Conservation (phyloP, 2,113 vertebrate species). For the Nycticorax nycticorax region DNA sequence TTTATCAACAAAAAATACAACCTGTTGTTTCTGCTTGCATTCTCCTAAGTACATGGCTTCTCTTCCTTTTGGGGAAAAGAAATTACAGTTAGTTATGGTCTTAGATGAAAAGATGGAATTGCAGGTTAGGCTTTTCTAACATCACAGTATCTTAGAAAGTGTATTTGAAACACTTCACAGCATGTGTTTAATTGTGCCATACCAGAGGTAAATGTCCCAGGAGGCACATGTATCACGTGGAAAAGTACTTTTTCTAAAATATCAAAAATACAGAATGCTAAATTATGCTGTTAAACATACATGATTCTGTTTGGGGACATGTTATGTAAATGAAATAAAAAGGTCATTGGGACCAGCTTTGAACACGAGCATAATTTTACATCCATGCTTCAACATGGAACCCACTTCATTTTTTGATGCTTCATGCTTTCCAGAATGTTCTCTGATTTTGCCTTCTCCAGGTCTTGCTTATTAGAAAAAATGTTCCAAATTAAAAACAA, state of each 20-base stretch:
- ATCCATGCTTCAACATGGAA: slow-evolving; percentile 25
- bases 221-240: not conserved
- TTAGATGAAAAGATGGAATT: not conserved
- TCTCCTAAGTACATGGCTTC: not conserved
- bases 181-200: not conserved
- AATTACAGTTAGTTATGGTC: not conserved
- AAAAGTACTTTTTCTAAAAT: slow-evolving; percentile 10
- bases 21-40: slow-evolving; percentile 10
- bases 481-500: not conserved
- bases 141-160: not conserved
- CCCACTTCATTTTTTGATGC: slow-evolving; percentile 39
- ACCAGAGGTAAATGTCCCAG: not conserved
- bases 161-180: not conserved
- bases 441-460: slow-evolving; percentile 33
- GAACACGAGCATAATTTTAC: not conserved
- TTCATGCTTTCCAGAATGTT: slow-evolving; percentile 35
- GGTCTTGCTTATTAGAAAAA: slow-evolving; percentile 19
- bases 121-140: not conserved
- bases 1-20: slow-evolving; percentile 1
- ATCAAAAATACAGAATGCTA: not conserved
- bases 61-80: slow-evolving; percentile 13
- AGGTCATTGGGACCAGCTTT: not conserved
- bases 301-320: not conserved
- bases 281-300: not conserved
- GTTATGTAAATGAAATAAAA: not conserved